Conservation (phyloP, 2,113 vertebrate genomes). For the Speoplatyrhinus poulsoni region DNA sequence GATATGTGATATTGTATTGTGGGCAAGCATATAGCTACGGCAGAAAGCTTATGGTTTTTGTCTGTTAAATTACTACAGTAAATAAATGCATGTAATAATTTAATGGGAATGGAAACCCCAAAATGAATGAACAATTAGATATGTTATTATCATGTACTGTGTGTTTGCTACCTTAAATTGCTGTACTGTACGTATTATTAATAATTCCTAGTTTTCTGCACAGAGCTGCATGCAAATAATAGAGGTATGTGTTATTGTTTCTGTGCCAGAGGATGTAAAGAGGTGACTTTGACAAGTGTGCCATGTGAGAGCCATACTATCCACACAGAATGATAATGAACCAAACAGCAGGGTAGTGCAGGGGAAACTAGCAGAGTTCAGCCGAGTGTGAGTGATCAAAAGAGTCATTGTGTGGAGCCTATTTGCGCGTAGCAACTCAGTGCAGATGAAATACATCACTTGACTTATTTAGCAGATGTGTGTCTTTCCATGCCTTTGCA, state of each 20-base stretch:
- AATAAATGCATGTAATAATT: too few relatives aligned
- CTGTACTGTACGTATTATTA: not conserved
- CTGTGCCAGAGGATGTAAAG: too few relatives aligned
- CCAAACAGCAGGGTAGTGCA: constrained; percentile 9
- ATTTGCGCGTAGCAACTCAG: not conserved
- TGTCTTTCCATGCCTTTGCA: not conserved
- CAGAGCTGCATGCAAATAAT: too few relatives aligned
- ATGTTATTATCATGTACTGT: not conserved
- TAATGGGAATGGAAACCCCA: too few relatives aligned
- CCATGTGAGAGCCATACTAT: not conserved
- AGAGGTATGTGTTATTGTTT: too few relatives aligned
- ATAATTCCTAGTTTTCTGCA: too few relatives aligned
- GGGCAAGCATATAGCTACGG: too few relatives aligned
- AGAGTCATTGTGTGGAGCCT: constrained; percentile 19
- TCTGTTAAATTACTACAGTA: too few relatives aligned
- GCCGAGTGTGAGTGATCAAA: not conserved
- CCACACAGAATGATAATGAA: constrained; percentile 23
- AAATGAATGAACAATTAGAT: not conserved
- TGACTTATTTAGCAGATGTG: not conserved
- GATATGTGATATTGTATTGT: too few relatives aligned
- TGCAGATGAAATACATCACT: not conserved
- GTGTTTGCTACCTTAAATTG: too few relatives aligned
- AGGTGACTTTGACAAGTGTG: not conserved
- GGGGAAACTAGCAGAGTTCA: not conserved
- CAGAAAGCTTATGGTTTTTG: too few relatives aligned